phyloP scores from a whole-genome alignment of 2,888 invertebrate species.

The Saturnia pavonia region DNA sequence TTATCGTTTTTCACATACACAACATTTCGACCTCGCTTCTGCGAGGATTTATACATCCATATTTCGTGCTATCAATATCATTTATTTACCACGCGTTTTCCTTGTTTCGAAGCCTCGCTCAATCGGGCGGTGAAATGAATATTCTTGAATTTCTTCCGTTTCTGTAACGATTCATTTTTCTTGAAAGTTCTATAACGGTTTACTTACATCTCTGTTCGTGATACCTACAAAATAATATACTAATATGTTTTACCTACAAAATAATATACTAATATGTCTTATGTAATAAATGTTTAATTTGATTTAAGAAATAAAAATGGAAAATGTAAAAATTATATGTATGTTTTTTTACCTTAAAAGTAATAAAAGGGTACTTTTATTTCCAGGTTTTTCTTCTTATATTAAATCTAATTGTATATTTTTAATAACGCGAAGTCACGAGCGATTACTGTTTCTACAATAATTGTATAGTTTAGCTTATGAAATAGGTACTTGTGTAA shows the following conservation, averaged over 20 bases:
- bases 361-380: too few species aligned
- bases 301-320: too few species aligned
- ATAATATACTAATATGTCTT: background rate
- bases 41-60: conserved; percentile 51
- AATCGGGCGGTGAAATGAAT: conserved; percentile 23
- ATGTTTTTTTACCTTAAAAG: too few species aligned
- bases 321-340: too few species aligned
- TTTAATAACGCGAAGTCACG: too few species aligned
- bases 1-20: background rate
- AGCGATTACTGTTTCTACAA: too few species aligned
- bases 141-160: conserved; percentile 19
- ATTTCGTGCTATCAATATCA: conserved; percentile 56
- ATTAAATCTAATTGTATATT: too few species aligned
- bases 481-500: too few species aligned
- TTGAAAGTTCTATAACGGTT: conserved; percentile 1
- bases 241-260: background rate
- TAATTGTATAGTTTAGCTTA: too few species aligned
- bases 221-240: background rate
- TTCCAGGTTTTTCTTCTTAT: too few species aligned
- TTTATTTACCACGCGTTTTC: conserved; percentile 50
- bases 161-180: conserved; percentile 7
- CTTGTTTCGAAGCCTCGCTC: conserved; percentile 34
- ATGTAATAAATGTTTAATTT: background rate
- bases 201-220: background rate
- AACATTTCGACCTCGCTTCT: conserved; percentile 20